Evolutionary conservation across 2,888 invertebrate species (phyloP), one percentile per base, ranked within the genome.

Genomic region (Hoplodrina ambigua): DNA sequence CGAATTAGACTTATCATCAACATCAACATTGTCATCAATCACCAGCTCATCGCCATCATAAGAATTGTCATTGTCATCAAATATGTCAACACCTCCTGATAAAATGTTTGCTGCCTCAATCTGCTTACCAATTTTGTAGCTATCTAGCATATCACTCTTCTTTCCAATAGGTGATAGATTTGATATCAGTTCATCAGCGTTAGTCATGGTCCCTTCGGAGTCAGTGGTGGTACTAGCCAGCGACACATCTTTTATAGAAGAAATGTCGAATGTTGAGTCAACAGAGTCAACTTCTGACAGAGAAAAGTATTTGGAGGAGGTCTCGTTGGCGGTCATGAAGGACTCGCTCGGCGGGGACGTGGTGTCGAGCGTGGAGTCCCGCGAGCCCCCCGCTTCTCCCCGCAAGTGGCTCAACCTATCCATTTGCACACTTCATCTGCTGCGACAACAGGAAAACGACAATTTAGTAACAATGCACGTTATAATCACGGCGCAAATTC

Each of bases 1-100:
- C 3, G 85, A 54, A 74, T 83, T 88, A 8, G 85, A 82, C 75
- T 94, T 94, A 2, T 93, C 93, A 67, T 93, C 93, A 15, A 87
- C 72, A n/a, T 91, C 90, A 54, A 87, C 91, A 88, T 94, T 94
- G 73, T 96, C 96, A 88, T 96, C 96, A 68, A 96, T 96, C 25
- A 96, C 94, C 20, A 96, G 89, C 75, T 96, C 96, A 83, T 95
- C 89, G 1, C 94, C 96, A 82, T 96, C 96, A 85, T 93, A 94
- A 8, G 96, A 96, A 82, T 94, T 96, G n/a, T 96, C 96, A 89
- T 94, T 95, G 72, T 96, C 95, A 81, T 96, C 96, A 87, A 96
- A 96, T 66, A 96, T 96, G 69, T 94, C 91, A 19, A 96, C 96
- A 73, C 95, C 96, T 15, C 96, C 96, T 2, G 95, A 96, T 20